These are phyloP conservation scores for Rynchops niger DNA, from an alignment of 2,113 vertebrate species.

Conservation along the genomic window DNA sequence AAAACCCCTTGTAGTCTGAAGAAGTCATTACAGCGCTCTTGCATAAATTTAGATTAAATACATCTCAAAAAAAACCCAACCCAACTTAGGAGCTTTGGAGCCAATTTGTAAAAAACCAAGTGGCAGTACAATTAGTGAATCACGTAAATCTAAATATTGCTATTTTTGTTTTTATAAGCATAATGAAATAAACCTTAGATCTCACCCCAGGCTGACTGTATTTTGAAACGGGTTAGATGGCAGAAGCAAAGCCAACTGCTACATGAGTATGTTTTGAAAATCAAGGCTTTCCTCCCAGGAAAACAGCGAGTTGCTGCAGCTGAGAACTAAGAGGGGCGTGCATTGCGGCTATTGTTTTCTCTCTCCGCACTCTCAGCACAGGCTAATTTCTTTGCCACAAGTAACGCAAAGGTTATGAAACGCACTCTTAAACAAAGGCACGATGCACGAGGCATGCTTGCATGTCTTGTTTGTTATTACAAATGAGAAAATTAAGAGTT, in stretches of 20 bases:
- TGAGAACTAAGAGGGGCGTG: background rate
- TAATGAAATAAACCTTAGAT: slow-evolving; percentile 33
- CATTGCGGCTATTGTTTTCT: background rate
- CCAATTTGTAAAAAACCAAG: slow-evolving; percentile 8
- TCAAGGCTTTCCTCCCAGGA: slow-evolving; percentile 32
- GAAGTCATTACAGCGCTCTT: slow-evolving; percentile 40
- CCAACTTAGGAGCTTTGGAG: background rate
- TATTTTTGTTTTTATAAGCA: slow-evolving; percentile 30
- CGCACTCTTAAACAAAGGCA: background rate
- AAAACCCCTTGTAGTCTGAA: slow-evolving; percentile 44
- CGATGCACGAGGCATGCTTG: background rate
- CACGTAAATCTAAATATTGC: slow-evolving; percentile 18
- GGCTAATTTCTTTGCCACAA: background rate
- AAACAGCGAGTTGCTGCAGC: slow-evolving; percentile 15
- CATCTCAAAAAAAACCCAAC: background rate
- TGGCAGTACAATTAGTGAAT: background rate
- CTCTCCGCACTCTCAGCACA: background rate
- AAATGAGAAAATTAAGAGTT: slow-evolving; percentile 4
- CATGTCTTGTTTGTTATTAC: background rate
- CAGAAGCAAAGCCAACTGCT: slow-evolving; percentile 45
- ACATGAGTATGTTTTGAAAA: slow-evolving; percentile 40
- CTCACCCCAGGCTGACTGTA: slow-evolving; percentile 52
- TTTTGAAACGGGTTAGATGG: slow-evolving; percentile 15
- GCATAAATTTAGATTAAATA: slow-evolving; percentile 53
- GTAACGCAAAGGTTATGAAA: background rate